Evolutionary conservation across 2,888 invertebrate species (phyloP).

Genomic region (Orthonevra nobilis): DNA sequence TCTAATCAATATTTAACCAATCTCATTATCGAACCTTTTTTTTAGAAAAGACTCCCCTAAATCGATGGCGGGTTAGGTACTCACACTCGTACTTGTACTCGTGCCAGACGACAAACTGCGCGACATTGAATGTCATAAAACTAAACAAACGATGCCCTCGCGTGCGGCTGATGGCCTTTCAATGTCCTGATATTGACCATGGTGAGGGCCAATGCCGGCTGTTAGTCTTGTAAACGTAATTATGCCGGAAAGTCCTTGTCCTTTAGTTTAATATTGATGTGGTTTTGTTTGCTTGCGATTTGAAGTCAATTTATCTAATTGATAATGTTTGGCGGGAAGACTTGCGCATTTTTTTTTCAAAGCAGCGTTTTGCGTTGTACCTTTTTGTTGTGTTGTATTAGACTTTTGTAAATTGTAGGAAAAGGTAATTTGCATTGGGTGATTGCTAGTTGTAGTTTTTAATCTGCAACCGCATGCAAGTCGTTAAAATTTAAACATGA

Average conservation of each 20-base stretch:
- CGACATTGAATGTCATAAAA: background rate
- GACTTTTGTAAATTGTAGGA: background rate
- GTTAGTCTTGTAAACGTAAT: conserved; percentile 11
- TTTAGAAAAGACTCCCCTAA: conserved; percentile 2
- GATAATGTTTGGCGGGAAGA: conserved; percentile 6
- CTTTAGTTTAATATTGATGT: conserved; percentile 1
- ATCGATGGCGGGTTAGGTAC: background rate
- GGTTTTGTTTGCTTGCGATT: background rate
- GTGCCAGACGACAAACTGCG: conserved; percentile 1
- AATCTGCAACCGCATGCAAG: too few relatives aligned
- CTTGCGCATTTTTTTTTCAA: conserved; percentile 10
- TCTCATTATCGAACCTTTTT: conserved; percentile 23
- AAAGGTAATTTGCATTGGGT: background rate
- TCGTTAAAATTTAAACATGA: too few relatives aligned
- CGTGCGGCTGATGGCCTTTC: conserved; percentile 21
- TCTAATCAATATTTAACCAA: conserved; percentile 34
- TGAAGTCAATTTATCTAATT: conserved; percentile 9
- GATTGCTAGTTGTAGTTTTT: background rate
- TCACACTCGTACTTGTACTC: too few relatives aligned
- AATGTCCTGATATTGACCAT: conserved; percentile 34
- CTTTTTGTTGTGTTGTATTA: too few relatives aligned
- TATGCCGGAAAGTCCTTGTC: conserved; percentile 21
- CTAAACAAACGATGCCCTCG: conserved; percentile 12
- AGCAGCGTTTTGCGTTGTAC: too few relatives aligned
- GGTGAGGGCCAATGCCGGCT: conserved; percentile 39